phyloP scores from a whole-genome alignment of 64 coral and sea anemone genomes.

The Pocillopora verrucosa region DNA sequence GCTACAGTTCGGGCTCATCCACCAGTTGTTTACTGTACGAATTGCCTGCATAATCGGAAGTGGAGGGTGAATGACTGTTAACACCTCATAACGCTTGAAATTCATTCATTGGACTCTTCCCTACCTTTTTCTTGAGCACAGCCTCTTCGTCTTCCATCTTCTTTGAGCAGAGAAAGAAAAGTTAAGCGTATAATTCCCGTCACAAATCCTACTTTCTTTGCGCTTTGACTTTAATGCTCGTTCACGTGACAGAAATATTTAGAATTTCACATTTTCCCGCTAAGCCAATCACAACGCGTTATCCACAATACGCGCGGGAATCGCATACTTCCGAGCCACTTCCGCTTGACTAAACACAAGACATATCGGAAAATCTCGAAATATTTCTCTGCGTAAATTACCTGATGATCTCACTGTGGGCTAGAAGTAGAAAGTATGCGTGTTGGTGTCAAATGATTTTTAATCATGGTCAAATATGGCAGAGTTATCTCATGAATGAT shows the following conservation, averaged over 20 bases:
- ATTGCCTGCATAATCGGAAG: neutral
- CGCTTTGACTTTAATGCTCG: neutral
- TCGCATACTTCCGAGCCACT: neutral
- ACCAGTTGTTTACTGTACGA: neutral
- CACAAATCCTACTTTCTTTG: neutral
- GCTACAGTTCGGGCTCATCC: neutral
- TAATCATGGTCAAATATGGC: neutral
- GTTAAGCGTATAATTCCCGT: neutral
- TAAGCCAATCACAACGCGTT: constrained; percentile 4
- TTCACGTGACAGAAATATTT: constrained; percentile 51
- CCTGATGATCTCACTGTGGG: neutral
- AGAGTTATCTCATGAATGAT: neutral
- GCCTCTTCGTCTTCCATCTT: constrained; percentile 43
- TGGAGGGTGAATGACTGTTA: neutral
- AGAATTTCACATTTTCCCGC: constrained; percentile 24
- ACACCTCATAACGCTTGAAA: neutral
- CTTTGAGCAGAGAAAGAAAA: neutral
- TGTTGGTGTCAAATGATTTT: neutral
- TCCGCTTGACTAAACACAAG: neutral
- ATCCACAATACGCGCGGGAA: constrained; percentile 25
- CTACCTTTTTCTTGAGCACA: constrained; percentile 44
- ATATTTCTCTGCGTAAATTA: constrained; percentile 18
- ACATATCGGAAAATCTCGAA: constrained; percentile 12
- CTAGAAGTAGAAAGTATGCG: neutral
- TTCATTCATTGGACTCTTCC: neutral